Conservation (phyloP, 2,888 invertebrate species). For the Meloe dianella region DNA sequence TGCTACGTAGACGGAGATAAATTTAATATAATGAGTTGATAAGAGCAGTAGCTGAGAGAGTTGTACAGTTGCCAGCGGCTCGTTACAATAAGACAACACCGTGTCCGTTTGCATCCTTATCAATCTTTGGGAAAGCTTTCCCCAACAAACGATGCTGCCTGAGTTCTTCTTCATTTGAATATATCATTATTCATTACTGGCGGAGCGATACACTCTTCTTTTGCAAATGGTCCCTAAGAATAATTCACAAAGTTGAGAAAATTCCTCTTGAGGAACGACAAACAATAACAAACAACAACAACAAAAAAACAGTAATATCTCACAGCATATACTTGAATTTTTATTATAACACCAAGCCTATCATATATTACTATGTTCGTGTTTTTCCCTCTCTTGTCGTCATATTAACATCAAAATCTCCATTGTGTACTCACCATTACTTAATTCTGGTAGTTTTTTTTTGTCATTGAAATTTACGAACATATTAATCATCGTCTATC, state of each 20-base stretch:
- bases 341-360: not conserved
- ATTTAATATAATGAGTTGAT: conserved; percentile 52
- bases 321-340: not conserved
- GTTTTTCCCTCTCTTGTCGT: not conserved
- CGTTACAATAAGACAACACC: conserved; percentile 47
- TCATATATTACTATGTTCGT: not conserved
- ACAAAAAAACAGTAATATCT: not conserved
- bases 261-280: not conserved
- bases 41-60: conserved; percentile 46
- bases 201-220: not conserved
- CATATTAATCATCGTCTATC: conserved; percentile 29
- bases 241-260: not conserved
- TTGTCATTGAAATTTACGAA: conserved; percentile 25
- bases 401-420: conserved; percentile 1
- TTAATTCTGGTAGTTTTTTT: conserved; percentile 26
- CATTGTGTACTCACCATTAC: conserved; percentile 7
- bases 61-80: conserved; percentile 41
- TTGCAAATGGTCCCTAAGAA: conserved; percentile 1
- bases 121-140: conserved; percentile 37
- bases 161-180: conserved; percentile 15
- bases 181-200: conserved; percentile 17
- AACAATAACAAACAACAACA: not conserved
- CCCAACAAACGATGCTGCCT: conserved; percentile 5
- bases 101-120: conserved; percentile 49
- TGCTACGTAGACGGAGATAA: conserved; percentile 49